A percentile compares a stretch with the other conserved stretches of the same genome.
Evolutionary conservation across 2,113 vertebrate species (phyloP).

Genomic region (Brachirus orientalis): DNA sequence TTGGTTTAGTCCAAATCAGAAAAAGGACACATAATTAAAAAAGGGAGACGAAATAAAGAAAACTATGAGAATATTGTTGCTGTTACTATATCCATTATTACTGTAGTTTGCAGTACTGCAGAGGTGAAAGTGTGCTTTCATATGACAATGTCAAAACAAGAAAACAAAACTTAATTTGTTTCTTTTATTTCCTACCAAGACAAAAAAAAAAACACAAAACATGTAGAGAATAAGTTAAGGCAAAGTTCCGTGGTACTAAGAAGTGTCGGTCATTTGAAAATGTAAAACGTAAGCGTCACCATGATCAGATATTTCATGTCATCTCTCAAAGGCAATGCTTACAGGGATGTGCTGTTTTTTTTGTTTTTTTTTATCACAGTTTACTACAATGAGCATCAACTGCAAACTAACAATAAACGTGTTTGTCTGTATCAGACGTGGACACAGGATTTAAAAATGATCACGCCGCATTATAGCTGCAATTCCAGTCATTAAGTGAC

Average conservation of each 20-base stretch:
- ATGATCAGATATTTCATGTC: constrained; percentile 3
- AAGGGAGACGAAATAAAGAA: too few species aligned
- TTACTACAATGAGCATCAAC: neutral
- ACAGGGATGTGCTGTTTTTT: neutral
- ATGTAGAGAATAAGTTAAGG: constrained; percentile 28
- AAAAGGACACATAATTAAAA: too few species aligned
- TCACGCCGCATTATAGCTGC: too few species aligned
- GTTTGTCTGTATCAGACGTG: too few species aligned
- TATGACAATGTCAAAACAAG: neutral
- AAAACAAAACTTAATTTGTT: too few species aligned
- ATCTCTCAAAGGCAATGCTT: constrained; percentile 1
- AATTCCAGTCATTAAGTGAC: too few species aligned
- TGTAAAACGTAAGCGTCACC: too few species aligned
- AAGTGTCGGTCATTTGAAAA: neutral
- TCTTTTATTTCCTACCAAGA: constrained; percentile 45
- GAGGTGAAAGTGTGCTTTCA: neutral
- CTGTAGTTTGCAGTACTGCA: too few species aligned
- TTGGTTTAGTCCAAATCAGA: too few species aligned
- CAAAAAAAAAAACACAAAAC: constrained; percentile 1
- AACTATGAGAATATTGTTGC: too few species aligned
- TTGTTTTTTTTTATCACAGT: constrained; percentile 1
- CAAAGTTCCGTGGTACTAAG: constrained; percentile 20
- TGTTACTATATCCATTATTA: too few species aligned
- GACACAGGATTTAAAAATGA: too few species aligned
- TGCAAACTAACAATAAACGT: neutral